Percentiles rank a stretch among this genome's conserved stretches.
phyloP scores from a whole-genome alignment of 2,797 vertebrate genomes.

The Pantherophis alleghaniensis region DNA sequence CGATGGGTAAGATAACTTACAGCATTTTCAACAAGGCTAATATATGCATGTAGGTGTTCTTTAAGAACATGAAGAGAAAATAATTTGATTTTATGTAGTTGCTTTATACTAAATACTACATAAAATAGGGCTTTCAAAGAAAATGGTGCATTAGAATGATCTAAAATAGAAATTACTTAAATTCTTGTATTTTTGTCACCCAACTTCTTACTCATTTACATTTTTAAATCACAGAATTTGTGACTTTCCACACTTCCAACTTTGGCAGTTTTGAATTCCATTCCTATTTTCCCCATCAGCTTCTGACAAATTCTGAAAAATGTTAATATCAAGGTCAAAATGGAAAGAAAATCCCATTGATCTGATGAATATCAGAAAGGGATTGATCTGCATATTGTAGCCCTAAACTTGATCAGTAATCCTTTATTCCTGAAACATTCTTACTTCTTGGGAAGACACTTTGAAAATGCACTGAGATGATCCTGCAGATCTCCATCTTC shows the following conservation, averaged over 20 bases:
- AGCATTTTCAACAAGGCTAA: not conserved
- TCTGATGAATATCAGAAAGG: not conserved
- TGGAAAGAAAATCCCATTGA: not conserved
- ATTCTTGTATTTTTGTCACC: not conserved
- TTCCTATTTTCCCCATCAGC: not conserved
- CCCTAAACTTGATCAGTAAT: not conserved
- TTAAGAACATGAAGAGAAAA: not conserved
- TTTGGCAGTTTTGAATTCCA: not conserved
- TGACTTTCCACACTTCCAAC: not conserved
- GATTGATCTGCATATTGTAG: not conserved
- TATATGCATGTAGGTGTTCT: not conserved
- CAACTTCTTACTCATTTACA: not conserved
- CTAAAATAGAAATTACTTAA: not conserved
- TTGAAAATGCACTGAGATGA: not conserved
- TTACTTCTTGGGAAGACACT: not conserved
- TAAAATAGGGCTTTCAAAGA: not conserved
- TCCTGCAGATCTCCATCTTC: not conserved
- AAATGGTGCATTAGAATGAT: not conserved
- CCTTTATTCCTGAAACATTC: not conserved
- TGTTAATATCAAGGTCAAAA: not conserved
- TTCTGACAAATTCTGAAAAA: not conserved
- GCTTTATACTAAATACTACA: not conserved
- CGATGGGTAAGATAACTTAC: slow-evolving; percentile 72
- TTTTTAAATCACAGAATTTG: not conserved
- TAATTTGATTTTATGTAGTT: not conserved